Evolutionary conservation across 2,797 vertebrate genomes (phyloP), one percentile per base, ranked within the genome.

Genomic region (Hyperoplus immaculatus): DNA sequence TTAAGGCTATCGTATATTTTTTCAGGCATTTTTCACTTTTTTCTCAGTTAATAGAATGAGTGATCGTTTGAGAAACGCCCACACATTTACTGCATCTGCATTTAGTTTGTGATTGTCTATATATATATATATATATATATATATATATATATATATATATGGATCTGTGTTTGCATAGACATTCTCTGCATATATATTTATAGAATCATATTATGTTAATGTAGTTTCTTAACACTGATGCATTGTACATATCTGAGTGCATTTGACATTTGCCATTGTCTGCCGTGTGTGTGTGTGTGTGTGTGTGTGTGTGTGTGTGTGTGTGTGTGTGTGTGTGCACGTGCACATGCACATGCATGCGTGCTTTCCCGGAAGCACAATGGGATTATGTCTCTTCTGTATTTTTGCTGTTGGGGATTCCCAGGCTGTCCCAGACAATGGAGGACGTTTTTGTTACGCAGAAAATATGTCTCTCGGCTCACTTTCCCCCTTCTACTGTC

Each of bases 321-420:
- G 8, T 46, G 39, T 57, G 41, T 16, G 8, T 61, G 64, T 46
- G 11, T 66, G 54, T 5, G 36, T 51, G 50, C 13, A 15, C 46
- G 38, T 67, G 56, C 60, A 29, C 29, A 29, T 29, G 29, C 29
- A 29, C 29, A 29, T 29, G 29, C 29, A 29, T 29, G 29, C 29
- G 2, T 29, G 3, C 29, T 29, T 29, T 29, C 29, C 49, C 66
- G 60, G 29, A 69, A 51, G 69, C 38, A 46, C 77, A 77, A 50
- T 8, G 53, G 85, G 80, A 87, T 90, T 92, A 87, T 83, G 83
- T 75, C 71, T 83, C 53, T 18, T 77, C 56, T 85, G 64, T 79
- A 29, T 29, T 57, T 89, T 83, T 83, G 63, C 85, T 85, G 75
- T 70, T 16, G 72, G 81, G 85, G 80, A 92, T 88, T 91, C 90